Percentiles rank a stretch among this genome's conserved stretches.
Evolutionary conservation across 2,888 invertebrate species (phyloP).

Genomic region (Parnassius orleans): DNA sequence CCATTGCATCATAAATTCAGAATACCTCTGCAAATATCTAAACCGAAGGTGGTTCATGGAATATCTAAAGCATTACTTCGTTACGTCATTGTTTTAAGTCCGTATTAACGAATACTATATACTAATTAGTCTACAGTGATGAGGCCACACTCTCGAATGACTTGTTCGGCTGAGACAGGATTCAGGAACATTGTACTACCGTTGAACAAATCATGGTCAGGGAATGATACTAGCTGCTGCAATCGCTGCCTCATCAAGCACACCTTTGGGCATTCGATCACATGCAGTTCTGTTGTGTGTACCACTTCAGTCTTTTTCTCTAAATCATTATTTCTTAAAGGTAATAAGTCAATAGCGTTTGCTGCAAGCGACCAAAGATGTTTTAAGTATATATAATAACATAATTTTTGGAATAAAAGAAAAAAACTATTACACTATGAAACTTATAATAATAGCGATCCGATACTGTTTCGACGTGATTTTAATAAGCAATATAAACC

Average conservation of each 20-base stretch:
- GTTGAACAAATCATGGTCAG: conserved; percentile 66
- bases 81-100: conserved; percentile 11
- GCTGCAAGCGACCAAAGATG: conserved; percentile 94
- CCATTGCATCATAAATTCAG: no score
- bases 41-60: no score
- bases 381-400: no score
- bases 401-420: no score
- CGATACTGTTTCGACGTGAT: no score
- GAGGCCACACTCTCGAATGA: conserved; percentile 89
- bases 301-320: conserved; percentile 42
- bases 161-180: conserved; percentile 88
- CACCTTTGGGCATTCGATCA: conserved; percentile 72
- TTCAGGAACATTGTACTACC: conserved; percentile 81
- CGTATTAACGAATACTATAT: conserved; percentile 12
- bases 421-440: no score
- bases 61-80: no score
- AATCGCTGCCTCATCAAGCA: conserved; percentile 72
- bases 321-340: conserved; percentile 47
- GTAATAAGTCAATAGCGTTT: conserved; percentile 71
- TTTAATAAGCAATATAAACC: no score
- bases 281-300: conserved; percentile 41
- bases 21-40: no score
- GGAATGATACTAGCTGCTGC: conserved; percentile 74
- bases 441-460: no score
- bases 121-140: conserved; percentile 59